Evolutionary conservation across 2,797 vertebrate genomes (phyloP).

Genomic region (Lepidocolaptes lacrymiger): DNA sequence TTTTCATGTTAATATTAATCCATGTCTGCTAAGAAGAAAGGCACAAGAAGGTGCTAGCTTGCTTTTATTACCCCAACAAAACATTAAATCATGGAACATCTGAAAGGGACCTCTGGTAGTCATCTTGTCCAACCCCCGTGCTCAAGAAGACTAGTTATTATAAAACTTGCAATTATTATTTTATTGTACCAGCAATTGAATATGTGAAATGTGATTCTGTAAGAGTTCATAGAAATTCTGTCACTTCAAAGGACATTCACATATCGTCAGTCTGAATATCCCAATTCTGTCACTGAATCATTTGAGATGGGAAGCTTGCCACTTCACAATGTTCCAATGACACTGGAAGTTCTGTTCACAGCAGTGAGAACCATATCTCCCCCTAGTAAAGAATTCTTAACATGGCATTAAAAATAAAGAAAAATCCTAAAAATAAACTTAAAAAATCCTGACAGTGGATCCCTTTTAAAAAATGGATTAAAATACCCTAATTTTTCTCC

Average conservation of each 20-base stretch:
- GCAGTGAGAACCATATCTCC: background rate
- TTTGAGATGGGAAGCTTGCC: background rate
- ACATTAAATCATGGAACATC: background rate
- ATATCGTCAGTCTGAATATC: background rate
- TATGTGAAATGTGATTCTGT: background rate
- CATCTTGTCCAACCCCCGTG: background rate
- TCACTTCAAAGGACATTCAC: background rate
- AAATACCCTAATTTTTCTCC: background rate
- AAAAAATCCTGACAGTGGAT: fast-evolving
- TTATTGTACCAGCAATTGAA: background rate
- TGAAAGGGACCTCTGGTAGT: fast-evolving
- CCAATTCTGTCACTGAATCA: background rate
- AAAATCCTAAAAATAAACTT: background rate
- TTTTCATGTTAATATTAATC: background rate
- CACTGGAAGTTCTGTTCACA: background rate
- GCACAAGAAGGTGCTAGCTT: background rate
- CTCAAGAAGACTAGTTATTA: background rate
- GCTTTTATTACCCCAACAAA: background rate
- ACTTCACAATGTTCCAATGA: background rate
- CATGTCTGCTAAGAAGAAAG: background rate
- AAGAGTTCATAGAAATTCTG: background rate
- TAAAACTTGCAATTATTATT: background rate
- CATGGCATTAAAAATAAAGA: background rate
- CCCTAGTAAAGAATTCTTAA: background rate
- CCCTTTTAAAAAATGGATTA: background rate